Evolutionary conservation across 2,797 vertebrate genomes (phyloP).

Genomic region (Oreochromis mossambicus): DNA sequence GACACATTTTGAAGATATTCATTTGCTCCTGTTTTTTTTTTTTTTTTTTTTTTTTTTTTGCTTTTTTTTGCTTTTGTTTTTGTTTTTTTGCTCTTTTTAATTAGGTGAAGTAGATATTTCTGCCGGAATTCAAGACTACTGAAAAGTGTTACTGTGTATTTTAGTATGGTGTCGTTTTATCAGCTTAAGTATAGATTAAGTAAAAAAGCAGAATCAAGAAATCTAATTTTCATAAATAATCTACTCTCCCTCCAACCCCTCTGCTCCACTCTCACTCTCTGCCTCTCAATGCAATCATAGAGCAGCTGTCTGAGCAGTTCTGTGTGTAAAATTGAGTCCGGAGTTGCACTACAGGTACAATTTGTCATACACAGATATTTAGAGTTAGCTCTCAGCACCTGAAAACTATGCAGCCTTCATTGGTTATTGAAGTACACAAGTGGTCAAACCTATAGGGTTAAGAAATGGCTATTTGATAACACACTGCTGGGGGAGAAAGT

Average conservation of each 20-base stretch:
- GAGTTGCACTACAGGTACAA: slow-evolving; percentile 16
- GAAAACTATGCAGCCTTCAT: slow-evolving; percentile 25
- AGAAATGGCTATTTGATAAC: slow-evolving; percentile 29
- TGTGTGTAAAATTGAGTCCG: slow-evolving; percentile 44
- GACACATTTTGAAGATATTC: neutral
- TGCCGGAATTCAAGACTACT: neutral
- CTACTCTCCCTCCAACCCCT: neutral
- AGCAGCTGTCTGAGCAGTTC: slow-evolving; percentile 44
- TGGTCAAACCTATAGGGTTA: slow-evolving; percentile 11
- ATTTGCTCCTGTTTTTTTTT: neutral
- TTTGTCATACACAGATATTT: slow-evolving; percentile 28
- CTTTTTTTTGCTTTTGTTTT: rapidly evolving
- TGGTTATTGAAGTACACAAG: slow-evolving; percentile 43
- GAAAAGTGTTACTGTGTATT: neutral
- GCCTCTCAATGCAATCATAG: neutral
- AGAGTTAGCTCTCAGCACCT: neutral
- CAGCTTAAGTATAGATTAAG: neutral
- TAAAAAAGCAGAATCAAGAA: neutral
- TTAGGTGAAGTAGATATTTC: neutral
- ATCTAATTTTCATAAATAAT: neutral
- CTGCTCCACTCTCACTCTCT: neutral
- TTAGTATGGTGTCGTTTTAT: neutral
- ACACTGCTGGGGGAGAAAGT: neutral
- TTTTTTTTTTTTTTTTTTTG: neutral
- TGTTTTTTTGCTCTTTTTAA: neutral